phyloP scores from a whole-genome alignment of 1,140 invertebrate species.

The Drosophila pectinifera region DNA sequence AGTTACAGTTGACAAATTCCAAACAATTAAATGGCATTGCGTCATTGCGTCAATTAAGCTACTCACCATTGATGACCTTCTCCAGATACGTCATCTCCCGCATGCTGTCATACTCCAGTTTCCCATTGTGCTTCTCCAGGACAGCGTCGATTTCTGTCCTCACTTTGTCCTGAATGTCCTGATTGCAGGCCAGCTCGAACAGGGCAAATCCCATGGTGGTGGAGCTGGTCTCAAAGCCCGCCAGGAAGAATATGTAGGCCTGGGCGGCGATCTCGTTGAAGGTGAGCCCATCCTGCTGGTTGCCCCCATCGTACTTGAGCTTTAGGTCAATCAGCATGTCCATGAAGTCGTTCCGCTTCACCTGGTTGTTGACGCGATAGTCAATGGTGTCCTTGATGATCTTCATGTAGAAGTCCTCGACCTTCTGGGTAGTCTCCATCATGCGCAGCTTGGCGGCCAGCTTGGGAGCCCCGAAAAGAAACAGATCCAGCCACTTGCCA shows the following conservation, averaged over 20 bases:
- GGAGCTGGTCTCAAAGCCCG: conserved; percentile 88
- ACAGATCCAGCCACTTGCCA: conserved; percentile 13
- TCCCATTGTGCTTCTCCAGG: conserved; percentile 72
- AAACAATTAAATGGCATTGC: too few species aligned
- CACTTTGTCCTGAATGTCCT: conserved; percentile 85
- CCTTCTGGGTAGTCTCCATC: conserved; percentile 73
- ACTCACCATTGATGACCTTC: conserved; percentile 64
- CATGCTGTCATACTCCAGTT: conserved; percentile 71
- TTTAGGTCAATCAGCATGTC: conserved; percentile 1
- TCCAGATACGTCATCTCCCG: conserved; percentile 78
- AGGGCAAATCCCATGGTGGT: conserved; percentile 86
- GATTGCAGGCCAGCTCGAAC: conserved; percentile 86
- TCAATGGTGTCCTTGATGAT: conserved; percentile 61
- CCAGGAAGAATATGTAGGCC: conserved; percentile 86
- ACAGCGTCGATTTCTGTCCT: conserved; percentile 85
- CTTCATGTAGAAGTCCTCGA: conserved; percentile 85
- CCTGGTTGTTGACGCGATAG: conserved; percentile 49
- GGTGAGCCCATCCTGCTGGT: conserved; percentile 31
- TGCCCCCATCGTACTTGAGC: conserved; percentile 30
- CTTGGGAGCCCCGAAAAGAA: conserved; percentile 49
- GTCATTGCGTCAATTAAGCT: too few species aligned
- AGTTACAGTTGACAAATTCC: background rate
- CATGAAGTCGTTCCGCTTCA: conserved; percentile 28
- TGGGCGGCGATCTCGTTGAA: conserved; percentile 81
- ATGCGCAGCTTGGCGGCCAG: conserved; percentile 37